A percentile compares a stretch with the other conserved stretches of the same genome.
Conservation (phyloP, 2,888 invertebrate genomes). For the Tipula lateralis region DNA sequence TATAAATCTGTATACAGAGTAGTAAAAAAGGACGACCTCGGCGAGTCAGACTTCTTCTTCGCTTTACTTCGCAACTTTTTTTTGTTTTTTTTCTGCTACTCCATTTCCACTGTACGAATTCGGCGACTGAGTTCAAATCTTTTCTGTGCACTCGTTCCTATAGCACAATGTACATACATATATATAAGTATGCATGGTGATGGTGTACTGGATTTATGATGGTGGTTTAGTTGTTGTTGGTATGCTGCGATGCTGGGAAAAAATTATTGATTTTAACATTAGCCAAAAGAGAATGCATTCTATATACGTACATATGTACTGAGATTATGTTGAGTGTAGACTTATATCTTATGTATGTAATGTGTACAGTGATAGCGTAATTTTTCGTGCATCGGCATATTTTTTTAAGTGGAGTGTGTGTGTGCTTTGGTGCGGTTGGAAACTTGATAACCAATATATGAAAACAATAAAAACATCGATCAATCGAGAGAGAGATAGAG, state of each 20-base stretch:
- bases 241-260: neutral
- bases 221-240: neutral
- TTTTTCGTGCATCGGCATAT: too few relatives aligned
- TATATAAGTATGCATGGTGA: neutral
- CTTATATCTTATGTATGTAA: too few relatives aligned
- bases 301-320: neutral
- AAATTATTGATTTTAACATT: conserved; percentile 3
- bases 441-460: too few relatives aligned
- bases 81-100: neutral
- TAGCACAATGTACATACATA: neutral
- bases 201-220: neutral
- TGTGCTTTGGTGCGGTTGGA: too few relatives aligned
- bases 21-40: neutral
- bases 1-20: neutral
- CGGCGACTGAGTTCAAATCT: neutral
- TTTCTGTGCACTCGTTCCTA: neutral
- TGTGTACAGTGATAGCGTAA: too few relatives aligned
- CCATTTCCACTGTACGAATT: neutral
- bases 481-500: too few relatives aligned
- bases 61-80: neutral
- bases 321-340: neutral
- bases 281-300: conserved; percentile 14
- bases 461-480: too few relatives aligned
- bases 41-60: neutral
- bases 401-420: too few relatives aligned